Evolutionary conservation across 1,140 invertebrate genomes (phyloP).

Genomic region (Pectinophora gossypiella): DNA sequence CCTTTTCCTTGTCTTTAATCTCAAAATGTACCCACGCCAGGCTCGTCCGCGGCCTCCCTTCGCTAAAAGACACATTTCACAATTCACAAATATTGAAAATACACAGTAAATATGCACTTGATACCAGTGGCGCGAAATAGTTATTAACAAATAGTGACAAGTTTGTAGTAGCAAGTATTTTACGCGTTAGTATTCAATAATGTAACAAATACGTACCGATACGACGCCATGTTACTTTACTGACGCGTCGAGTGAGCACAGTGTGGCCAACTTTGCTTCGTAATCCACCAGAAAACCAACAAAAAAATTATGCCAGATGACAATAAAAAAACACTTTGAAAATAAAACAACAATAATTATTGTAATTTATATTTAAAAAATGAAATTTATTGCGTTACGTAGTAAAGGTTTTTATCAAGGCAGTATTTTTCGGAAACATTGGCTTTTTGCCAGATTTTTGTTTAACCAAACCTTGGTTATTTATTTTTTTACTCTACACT

Average conservation of each 20-base stretch:
- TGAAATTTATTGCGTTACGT: too few species aligned
- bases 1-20: not conserved
- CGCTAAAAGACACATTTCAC: not conserved
- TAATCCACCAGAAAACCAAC: too few species aligned
- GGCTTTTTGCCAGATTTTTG: too few species aligned
- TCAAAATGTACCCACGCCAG: not conserved
- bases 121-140: not conserved
- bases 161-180: not conserved
- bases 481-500: too few species aligned
- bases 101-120: not conserved
- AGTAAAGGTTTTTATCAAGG: too few species aligned
- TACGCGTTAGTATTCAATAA: not conserved
- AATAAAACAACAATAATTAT: too few species aligned
- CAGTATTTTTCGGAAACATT: too few species aligned
- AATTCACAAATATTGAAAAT: not conserved
- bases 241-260: not conserved
- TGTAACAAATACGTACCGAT: slow-evolving; percentile 2
- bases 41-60: not conserved
- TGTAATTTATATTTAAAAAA: too few species aligned
- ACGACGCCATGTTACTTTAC: not conserved
- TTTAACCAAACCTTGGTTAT: too few species aligned
- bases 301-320: too few species aligned
- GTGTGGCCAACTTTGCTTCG: not conserved
- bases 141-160: not conserved
- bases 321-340: too few species aligned